A percentile compares a stretch with the other conserved stretches of the same genome.
These are phyloP conservation scores for Eucera pruinosa DNA, from an alignment of 2,888 invertebrate species.

Conservation along the genomic window DNA sequence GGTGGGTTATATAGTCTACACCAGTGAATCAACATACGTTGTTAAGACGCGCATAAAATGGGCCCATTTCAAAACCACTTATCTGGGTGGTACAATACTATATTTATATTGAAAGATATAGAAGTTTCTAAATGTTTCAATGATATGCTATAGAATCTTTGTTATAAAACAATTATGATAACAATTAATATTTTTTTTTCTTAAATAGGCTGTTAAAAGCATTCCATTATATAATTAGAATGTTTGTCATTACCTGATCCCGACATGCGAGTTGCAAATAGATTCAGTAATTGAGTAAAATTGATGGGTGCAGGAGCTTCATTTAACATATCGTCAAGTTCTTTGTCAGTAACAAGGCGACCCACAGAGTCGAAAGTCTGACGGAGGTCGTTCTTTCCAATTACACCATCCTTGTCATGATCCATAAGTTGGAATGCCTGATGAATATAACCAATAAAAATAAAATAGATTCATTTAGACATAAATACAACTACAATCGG, in stretches of 20 bases:
- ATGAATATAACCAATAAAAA: neutral
- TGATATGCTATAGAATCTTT: too few relatives aligned
- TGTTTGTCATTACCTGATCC: slow-evolving; percentile 87
- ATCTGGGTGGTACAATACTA: too few relatives aligned
- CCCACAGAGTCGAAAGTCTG: slow-evolving; percentile 97
- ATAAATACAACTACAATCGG: neutral
- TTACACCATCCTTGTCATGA: slow-evolving; percentile 96
- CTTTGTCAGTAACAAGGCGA: slow-evolving; percentile 94
- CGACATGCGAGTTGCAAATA: slow-evolving; percentile 96
- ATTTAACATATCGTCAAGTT: slow-evolving; percentile 94
- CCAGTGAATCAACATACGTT: too few relatives aligned
- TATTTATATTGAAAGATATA: too few relatives aligned
- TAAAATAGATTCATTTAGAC: neutral
- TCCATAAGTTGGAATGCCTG: slow-evolving; percentile 98
- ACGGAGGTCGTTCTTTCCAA: slow-evolving; percentile 95
- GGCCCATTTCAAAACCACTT: too few relatives aligned
- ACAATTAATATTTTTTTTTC: neutral
- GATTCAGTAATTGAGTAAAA: slow-evolving; percentile 96
- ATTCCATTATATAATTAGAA: neutral
- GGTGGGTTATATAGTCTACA: too few relatives aligned
- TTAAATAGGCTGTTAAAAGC: neutral
- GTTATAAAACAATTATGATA: neutral
- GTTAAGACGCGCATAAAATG: too few relatives aligned
- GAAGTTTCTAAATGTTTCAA: too few relatives aligned
- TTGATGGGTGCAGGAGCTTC: slow-evolving; percentile 97